These are phyloP conservation scores for Pseudorhombus dupliciocellatus DNA, from an alignment of 2,113 vertebrate species.

Conservation along the genomic window DNA sequence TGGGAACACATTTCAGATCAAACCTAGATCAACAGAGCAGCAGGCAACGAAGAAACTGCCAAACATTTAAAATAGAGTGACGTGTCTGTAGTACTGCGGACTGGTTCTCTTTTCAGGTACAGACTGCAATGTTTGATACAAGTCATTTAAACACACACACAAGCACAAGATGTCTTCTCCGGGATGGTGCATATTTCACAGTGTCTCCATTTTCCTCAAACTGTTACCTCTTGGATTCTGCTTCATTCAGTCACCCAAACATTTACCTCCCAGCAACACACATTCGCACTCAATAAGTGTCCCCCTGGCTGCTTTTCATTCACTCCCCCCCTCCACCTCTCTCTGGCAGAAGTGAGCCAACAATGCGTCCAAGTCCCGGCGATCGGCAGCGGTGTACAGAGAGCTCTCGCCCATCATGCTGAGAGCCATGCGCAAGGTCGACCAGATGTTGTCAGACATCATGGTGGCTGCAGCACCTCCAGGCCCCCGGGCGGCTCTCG, in stretches of 20 bases:
- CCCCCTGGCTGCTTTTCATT: constrained; percentile 75
- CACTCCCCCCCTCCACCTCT: constrained; percentile 83
- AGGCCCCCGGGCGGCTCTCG: constrained; percentile 76
- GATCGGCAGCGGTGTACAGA: constrained; percentile 91
- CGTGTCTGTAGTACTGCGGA: constrained; percentile 21
- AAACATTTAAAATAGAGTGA: constrained; percentile 32
- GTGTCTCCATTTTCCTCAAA: constrained; percentile 46
- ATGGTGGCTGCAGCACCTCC: constrained; percentile 84
- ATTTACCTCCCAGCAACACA: constrained; percentile 57
- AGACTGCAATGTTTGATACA: constrained; percentile 40
- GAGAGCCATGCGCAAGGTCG: constrained; percentile 94
- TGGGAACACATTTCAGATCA: constrained; percentile 34
- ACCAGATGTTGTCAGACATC: constrained; percentile 99
- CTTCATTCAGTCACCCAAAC: constrained; percentile 66
- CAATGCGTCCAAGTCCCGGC: constrained; percentile 88
- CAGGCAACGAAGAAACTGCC: constrained; percentile 29
- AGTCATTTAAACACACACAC: constrained; percentile 16
- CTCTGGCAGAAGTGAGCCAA: constrained; percentile 89
- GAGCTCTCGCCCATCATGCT: constrained; percentile 98
- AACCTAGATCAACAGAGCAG: constrained; percentile 20
- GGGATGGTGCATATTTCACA: constrained; percentile 49
- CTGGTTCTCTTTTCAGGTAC: constrained; percentile 24
- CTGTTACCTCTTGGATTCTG: constrained; percentile 7
- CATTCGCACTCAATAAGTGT: constrained; percentile 78
- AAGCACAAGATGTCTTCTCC: constrained; percentile 25